phyloP scores from a whole-genome alignment of 2,113 vertebrate genomes.

The Saguinus midas region DNA sequence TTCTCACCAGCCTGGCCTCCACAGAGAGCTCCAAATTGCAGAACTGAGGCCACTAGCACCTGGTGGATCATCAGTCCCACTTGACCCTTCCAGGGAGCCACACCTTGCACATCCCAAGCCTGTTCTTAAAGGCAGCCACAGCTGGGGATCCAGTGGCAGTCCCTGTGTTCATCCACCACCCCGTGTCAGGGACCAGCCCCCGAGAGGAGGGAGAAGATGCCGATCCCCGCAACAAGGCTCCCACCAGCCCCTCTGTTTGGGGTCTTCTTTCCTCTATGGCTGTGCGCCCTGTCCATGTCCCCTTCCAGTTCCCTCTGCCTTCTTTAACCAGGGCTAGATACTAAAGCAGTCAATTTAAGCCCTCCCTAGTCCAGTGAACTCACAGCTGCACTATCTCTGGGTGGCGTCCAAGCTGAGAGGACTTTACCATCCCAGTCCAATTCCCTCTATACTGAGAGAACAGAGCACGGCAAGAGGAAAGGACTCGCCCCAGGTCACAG shows the following conservation, averaged over 20 bases:
- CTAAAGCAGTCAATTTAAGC: conserved; percentile 57
- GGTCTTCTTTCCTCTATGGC: conserved; percentile 48
- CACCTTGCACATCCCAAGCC: background rate
- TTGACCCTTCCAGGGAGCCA: background rate
- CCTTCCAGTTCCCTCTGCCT: conserved; percentile 51
- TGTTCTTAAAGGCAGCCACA: background rate
- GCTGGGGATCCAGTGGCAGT: background rate
- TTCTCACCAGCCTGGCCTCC: background rate
- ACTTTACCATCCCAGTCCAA: background rate
- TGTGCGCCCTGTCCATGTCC: background rate
- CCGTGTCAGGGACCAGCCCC: background rate
- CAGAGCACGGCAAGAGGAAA: background rate
- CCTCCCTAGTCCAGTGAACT: conserved; percentile 56
- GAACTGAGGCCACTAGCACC: background rate
- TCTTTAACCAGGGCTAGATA: conserved; percentile 65
- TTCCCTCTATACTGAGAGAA: background rate
- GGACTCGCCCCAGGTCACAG: background rate
- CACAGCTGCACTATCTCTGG: background rate
- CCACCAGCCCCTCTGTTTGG: conserved; percentile 27
- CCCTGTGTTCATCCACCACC: background rate
- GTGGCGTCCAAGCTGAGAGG: background rate
- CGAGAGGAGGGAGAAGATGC: background rate
- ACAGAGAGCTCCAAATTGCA: background rate
- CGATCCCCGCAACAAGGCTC: background rate
- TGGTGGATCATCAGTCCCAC: background rate